A percentile compares a stretch with the other conserved stretches of the same genome.
These are phyloP conservation scores for Lepus oiostolus DNA, from an alignment of 2,797 vertebrate species.

Conservation along the genomic window DNA sequence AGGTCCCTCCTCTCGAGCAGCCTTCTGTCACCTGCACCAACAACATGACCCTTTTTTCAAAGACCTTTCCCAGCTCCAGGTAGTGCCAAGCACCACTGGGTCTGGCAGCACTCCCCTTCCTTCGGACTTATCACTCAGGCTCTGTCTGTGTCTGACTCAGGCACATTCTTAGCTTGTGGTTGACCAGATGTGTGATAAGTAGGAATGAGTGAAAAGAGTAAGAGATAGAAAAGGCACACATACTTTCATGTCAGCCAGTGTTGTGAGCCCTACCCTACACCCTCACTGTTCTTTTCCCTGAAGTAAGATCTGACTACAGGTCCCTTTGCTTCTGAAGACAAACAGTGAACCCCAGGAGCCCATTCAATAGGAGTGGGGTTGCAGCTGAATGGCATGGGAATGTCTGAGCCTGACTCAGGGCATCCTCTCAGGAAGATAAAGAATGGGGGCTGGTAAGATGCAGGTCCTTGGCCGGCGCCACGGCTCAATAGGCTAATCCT, in stretches of 20 bases:
- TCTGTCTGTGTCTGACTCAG: not conserved
- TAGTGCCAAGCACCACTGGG: fast-evolving
- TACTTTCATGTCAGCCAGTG: not conserved
- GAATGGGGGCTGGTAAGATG: not conserved
- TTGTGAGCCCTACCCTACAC: fast-evolving
- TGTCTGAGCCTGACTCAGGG: not conserved
- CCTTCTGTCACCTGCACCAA: not conserved
- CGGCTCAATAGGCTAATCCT: too few species aligned
- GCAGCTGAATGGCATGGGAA: not conserved
- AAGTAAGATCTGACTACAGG: not conserved
- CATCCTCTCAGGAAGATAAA: not conserved
- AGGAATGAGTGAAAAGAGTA: not conserved
- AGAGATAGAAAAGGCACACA: not conserved
- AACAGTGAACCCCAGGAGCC: not conserved
- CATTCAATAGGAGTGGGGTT: too few species aligned
- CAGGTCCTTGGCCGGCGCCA: not conserved
- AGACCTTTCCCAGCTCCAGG: not conserved
- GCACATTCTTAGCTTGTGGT: not conserved
- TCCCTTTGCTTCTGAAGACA: not conserved
- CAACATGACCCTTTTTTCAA: not conserved
- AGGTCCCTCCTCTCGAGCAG: not conserved
- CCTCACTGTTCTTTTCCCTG: not conserved
- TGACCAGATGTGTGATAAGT: not conserved
- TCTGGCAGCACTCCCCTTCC: not conserved
- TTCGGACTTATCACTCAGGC: not conserved